A percentile compares a stretch with the other conserved stretches of the same genome.
Conservation (phyloP, 64 coral and sea anemone species). For the Pachyseris speciosa region DNA sequence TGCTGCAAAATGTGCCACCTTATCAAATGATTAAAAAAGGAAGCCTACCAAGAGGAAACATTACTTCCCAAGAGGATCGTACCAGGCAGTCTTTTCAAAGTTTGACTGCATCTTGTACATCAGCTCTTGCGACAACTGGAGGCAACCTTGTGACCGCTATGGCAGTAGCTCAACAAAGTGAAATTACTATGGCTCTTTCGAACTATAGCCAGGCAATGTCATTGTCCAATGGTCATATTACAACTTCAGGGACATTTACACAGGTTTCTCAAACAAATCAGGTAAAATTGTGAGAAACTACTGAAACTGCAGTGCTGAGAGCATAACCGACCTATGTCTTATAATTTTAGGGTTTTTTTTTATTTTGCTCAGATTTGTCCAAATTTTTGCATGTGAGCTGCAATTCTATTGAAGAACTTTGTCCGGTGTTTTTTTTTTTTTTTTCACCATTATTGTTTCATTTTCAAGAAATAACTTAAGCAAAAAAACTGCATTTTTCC, state of each 20-base stretch:
- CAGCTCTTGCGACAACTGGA: background rate
- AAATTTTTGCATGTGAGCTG: too few relatives aligned
- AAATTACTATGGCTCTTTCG: background rate
- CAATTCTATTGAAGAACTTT: too few relatives aligned
- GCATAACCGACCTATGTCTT: too few relatives aligned
- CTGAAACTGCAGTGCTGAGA: too few relatives aligned
- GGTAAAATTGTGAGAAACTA: background rate
- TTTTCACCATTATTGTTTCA: too few relatives aligned
- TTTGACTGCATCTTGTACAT: background rate
- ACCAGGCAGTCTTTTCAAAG: constrained; percentile 8
- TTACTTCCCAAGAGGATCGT: background rate
- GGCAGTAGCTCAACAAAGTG: background rate
- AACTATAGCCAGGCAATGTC: background rate
- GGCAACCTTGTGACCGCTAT: background rate
- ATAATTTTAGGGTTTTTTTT: too few relatives aligned
- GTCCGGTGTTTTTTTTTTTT: too few relatives aligned
- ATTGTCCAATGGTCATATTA: background rate
- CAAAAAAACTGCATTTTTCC: too few relatives aligned
- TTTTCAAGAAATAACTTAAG: too few relatives aligned
- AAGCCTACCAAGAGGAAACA: background rate
- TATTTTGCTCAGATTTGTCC: too few relatives aligned
- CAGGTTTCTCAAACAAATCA: constrained; percentile 1
- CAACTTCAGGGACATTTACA: background rate
- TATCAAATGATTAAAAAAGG: background rate
- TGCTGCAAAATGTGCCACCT: background rate